A percentile compares a stretch with the other conserved stretches of the same genome.
phyloP scores from a whole-genome alignment of 1,140 invertebrate species.

The Trachelipus rathkii region DNA sequence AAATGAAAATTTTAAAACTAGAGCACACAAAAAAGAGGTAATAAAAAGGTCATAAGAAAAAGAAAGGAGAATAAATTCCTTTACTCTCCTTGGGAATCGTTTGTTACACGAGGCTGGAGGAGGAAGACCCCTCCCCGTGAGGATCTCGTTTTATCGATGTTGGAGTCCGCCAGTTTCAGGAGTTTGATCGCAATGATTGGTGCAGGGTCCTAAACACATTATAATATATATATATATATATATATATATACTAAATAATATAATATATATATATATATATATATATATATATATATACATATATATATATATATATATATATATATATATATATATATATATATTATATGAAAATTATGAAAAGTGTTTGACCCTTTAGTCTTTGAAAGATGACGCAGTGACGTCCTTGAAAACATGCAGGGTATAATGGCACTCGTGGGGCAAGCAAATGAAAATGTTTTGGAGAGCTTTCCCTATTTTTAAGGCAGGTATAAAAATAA shows the following conservation, averaged over 20 bases:
- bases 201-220: neutral
- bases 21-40: too few species aligned
- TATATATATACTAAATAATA: neutral
- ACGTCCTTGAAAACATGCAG: too few species aligned
- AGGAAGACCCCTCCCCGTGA: neutral
- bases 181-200: neutral
- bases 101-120: neutral
- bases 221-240: neutral
- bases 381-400: too few species aligned
- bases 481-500: too few species aligned
- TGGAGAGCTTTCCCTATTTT: too few species aligned
- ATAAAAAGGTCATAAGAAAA: neutral
- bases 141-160: neutral
- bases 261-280: conserved; percentile 7
- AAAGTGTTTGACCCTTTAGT: too few species aligned
- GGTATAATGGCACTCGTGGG: too few species aligned
- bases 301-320: conserved; percentile 37
- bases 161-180: neutral
- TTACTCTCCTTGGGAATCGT: neutral
- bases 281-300: conserved; percentile 21
- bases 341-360: too few species aligned
- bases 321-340: conserved; percentile 24
- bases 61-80: neutral
- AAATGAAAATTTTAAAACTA: neutral
- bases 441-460: too few species aligned